Conservation (phyloP, 1,140 invertebrate species). For the Drosophila quadrilineata region DNA sequence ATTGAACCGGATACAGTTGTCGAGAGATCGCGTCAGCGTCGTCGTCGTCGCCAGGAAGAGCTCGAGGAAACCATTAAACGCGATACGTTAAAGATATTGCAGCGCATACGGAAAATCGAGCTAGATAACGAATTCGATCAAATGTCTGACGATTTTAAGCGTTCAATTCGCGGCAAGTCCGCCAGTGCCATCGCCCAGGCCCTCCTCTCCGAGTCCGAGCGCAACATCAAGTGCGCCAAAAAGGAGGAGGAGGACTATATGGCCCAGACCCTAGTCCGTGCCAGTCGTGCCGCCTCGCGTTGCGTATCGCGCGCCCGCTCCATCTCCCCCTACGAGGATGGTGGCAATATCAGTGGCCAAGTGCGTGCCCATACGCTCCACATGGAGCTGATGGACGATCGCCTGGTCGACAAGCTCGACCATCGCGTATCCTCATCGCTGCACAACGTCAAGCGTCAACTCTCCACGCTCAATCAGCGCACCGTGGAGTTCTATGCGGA, state of each 20-base stretch:
- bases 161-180: slow-evolving; percentile 86
- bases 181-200: slow-evolving; percentile 87
- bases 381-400: slow-evolving; percentile 77
- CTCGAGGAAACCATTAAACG: slow-evolving; percentile 81
- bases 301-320: slow-evolving; percentile 65
- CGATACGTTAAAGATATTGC: slow-evolving; percentile 81
- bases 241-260: slow-evolving; percentile 73
- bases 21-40: slow-evolving; percentile 82
- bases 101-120: slow-evolving; percentile 77
- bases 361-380: slow-evolving; percentile 63
- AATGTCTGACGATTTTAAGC: slow-evolving; percentile 83
- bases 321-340: slow-evolving; percentile 23
- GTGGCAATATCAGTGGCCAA: slow-evolving; percentile 27
- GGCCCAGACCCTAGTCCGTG: slow-evolving; percentile 57
- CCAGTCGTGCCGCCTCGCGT: slow-evolving; percentile 69
- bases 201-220: slow-evolving; percentile 84
- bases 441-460: slow-evolving; percentile 77
- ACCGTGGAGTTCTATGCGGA: slow-evolving; percentile 79
- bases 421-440: slow-evolving; percentile 77
- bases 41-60: slow-evolving; percentile 82
- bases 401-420: slow-evolving; percentile 76
- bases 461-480: slow-evolving; percentile 70
- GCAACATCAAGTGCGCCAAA: slow-evolving; percentile 83
- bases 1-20: slow-evolving; percentile 84
- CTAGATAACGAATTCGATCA: slow-evolving; percentile 77